Evolutionary conservation across 2,888 invertebrate genomes (phyloP).

Genomic region (Dasypogon diadema): DNA sequence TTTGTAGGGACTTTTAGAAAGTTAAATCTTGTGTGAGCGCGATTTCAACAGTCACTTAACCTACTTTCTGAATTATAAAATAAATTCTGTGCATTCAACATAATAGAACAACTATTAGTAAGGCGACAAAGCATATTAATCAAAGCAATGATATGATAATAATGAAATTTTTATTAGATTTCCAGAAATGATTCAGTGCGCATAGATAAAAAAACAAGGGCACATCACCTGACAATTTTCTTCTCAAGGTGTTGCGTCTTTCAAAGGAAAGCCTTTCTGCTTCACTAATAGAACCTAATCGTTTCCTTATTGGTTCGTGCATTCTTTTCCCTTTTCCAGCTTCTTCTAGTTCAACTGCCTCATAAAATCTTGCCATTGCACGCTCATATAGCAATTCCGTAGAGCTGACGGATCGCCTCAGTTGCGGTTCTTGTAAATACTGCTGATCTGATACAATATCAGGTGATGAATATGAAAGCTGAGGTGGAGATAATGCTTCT

Average conservation of each 20-base stretch:
- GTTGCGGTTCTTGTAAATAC: constrained; percentile 69
- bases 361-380: constrained; percentile 85
- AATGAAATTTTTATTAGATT: constrained; percentile 1
- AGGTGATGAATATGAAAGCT: constrained; percentile 84
- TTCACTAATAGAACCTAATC: constrained; percentile 71
- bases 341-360: constrained; percentile 82
- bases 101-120: too few species aligned
- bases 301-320: constrained; percentile 65
- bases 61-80: too few species aligned
- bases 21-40: too few species aligned
- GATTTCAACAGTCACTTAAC: too few species aligned
- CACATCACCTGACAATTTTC: constrained; percentile 58
- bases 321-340: constrained; percentile 70
- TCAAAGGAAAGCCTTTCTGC: constrained; percentile 69
- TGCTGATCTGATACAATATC: constrained; percentile 78
- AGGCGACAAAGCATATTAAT: background rate
- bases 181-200: background rate
- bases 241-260: constrained; percentile 68
- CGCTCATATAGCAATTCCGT: constrained; percentile 85
- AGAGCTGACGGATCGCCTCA: constrained; percentile 83
- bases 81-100: too few species aligned
- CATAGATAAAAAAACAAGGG: constrained; percentile 7
- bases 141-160: background rate
- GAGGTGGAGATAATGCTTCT: constrained; percentile 80
- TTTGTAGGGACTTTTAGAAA: too few species aligned